phyloP scores from a whole-genome alignment of 2,888 invertebrate species.

The Dendrolimus pini region DNA sequence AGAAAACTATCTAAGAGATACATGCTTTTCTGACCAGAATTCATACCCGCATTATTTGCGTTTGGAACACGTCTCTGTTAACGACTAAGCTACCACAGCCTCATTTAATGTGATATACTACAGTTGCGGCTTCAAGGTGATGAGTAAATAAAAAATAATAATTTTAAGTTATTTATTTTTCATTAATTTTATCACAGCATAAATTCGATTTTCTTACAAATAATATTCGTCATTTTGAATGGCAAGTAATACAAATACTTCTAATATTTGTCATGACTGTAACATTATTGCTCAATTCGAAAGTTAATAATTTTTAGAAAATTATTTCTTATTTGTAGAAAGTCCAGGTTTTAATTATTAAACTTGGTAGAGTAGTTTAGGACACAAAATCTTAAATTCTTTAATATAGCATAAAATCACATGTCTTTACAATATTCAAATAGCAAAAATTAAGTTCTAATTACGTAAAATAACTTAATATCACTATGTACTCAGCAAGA shows the following conservation, averaged over 20 bases:
- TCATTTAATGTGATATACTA: no score
- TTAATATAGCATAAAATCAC: neutral
- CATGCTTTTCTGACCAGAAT: no score
- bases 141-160: no score
- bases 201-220: neutral
- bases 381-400: neutral
- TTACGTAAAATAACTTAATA: slow-evolving; percentile 5
- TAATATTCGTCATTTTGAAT: neutral
- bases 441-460: slow-evolving; percentile 1
- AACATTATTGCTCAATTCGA: neutral
- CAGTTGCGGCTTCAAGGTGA: no score
- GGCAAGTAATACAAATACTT: neutral
- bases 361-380: neutral
- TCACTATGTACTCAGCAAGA: neutral
- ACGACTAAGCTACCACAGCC: no score
- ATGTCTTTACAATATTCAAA: neutral
- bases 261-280: neutral
- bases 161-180: neutral
- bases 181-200: neutral
- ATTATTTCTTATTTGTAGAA: no score
- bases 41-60: no score
- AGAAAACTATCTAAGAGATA: no score
- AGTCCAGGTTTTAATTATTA: neutral
- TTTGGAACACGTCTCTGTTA: no score
- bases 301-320: neutral